Evolutionary conservation across 2,888 invertebrate genomes (phyloP).

Genomic region (Halocaridina rubra): DNA sequence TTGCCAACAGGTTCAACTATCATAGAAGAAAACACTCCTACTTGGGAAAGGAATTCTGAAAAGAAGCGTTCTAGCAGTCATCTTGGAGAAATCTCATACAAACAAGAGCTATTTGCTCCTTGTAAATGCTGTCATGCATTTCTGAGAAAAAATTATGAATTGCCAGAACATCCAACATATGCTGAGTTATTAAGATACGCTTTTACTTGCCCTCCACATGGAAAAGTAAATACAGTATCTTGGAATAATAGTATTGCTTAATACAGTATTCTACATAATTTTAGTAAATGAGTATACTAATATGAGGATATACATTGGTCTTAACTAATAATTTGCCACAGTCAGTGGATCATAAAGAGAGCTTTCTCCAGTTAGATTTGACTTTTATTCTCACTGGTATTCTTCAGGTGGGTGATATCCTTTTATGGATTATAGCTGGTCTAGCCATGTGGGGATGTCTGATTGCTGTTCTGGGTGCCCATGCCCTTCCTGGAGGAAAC

Average conservation of each 20-base stretch:
- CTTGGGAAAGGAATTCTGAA: constrained; percentile 24
- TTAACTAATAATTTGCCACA: too few species aligned
- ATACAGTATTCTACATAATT: too few species aligned
- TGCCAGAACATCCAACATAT: constrained; percentile 34
- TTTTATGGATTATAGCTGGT: constrained; percentile 23
- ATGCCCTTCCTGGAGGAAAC: constrained; percentile 50
- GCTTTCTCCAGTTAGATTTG: too few species aligned
- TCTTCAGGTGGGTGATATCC: constrained; percentile 31
- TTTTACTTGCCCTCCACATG: constrained; percentile 63
- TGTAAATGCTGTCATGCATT: constrained; percentile 43
- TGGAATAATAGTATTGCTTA: too few species aligned
- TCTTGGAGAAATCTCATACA: not conserved
- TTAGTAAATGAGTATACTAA: too few species aligned
- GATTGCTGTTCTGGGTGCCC: constrained; percentile 11
- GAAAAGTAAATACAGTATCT: constrained; percentile 48
- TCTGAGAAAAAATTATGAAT: constrained; percentile 34
- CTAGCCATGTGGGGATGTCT: constrained; percentile 30
- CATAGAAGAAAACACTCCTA: constrained; percentile 41
- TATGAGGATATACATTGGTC: too few species aligned
- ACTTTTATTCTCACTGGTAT: too few species aligned
- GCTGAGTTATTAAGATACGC: constrained; percentile 43
- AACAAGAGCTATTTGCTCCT: constrained; percentile 1
- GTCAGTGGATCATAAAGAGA: too few species aligned
- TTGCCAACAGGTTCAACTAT: constrained; percentile 39
- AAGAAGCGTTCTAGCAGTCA: constrained; percentile 31